Evolutionary conservation across 2,888 invertebrate genomes (phyloP).

Genomic region (Drosophila niveifrons): DNA sequence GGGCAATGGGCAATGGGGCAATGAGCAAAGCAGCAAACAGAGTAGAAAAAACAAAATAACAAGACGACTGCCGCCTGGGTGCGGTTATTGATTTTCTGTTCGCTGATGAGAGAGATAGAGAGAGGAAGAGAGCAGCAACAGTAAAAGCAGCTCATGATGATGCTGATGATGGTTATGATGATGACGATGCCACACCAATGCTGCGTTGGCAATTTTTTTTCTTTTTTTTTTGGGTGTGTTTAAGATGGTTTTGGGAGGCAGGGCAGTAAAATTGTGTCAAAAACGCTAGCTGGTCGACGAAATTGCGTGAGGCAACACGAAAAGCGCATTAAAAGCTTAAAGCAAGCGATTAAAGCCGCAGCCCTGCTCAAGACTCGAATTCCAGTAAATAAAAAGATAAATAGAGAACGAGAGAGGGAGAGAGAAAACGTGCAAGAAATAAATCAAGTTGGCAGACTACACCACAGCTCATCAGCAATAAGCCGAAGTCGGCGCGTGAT

Average conservation of each 20-base stretch:
- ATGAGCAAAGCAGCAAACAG: slow-evolving; percentile 34
- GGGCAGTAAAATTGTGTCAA: slow-evolving; percentile 50
- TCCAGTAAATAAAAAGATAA: not conserved
- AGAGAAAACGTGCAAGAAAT: slow-evolving; percentile 8
- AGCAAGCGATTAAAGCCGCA: slow-evolving; percentile 56
- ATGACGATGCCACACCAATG: slow-evolving; percentile 51
- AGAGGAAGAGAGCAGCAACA: slow-evolving; percentile 24
- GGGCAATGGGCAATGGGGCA: slow-evolving; percentile 38
- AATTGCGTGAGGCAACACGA: slow-evolving; percentile 52
- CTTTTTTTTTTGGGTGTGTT: slow-evolving; percentile 9
- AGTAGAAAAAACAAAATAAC: slow-evolving; percentile 9
- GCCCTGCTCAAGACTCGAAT: slow-evolving; percentile 23
- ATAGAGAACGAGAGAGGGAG: not conserved
- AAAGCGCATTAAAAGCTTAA: slow-evolving; percentile 65
- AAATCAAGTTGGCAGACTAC: slow-evolving; percentile 31
- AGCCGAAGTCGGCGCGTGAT: slow-evolving; percentile 46
- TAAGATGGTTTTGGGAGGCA: not conserved
- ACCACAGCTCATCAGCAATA: slow-evolving; percentile 50
- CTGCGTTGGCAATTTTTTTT: slow-evolving; percentile 65
- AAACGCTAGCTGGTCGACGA: slow-evolving; percentile 38
- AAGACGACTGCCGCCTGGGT: slow-evolving; percentile 58
- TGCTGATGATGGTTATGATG: slow-evolving; percentile 15
- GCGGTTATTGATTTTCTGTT: slow-evolving; percentile 77
- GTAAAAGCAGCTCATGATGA: slow-evolving; percentile 33
- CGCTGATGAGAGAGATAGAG: slow-evolving; percentile 45